phyloP scores from a whole-genome alignment of 2,797 vertebrate genomes.

The Fringilla coelebs region DNA sequence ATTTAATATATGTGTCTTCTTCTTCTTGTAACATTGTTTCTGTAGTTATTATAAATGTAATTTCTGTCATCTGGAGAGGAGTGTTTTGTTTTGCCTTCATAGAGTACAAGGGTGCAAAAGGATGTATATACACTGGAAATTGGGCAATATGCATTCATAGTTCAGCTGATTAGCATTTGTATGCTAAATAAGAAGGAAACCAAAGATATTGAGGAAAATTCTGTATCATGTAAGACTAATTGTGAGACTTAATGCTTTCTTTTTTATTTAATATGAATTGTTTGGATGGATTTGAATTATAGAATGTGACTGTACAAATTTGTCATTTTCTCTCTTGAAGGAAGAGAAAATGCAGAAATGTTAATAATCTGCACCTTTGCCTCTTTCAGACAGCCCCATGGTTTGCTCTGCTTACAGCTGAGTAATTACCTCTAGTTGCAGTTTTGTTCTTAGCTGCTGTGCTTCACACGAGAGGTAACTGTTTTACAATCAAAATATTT shows the following conservation, averaged over 20 bases:
- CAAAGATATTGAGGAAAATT: not conserved
- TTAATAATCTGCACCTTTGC: not conserved
- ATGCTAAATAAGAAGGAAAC: not conserved
- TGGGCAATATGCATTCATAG: not conserved
- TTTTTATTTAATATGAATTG: not conserved
- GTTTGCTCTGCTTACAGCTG: not conserved
- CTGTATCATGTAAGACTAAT: not conserved
- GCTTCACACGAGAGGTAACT: not conserved
- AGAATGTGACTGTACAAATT: not conserved
- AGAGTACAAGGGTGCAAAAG: not conserved
- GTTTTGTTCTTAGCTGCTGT: not conserved
- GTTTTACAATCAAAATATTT: not conserved
- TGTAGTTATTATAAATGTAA: not conserved
- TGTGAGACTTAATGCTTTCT: not conserved
- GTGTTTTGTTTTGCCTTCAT: not conserved
- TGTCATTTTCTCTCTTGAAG: not conserved
- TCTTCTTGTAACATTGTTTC: not conserved
- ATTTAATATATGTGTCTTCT: not conserved
- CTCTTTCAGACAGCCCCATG: not conserved
- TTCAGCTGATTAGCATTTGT: not conserved
- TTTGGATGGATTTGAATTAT: not conserved
- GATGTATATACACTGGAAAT: not conserved
- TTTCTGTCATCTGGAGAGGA: not conserved
- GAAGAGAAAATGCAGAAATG: not conserved
- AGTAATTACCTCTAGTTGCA: not conserved